phyloP scores from a whole-genome alignment of 2,888 invertebrate species.

The Trisateles emortualis region DNA sequence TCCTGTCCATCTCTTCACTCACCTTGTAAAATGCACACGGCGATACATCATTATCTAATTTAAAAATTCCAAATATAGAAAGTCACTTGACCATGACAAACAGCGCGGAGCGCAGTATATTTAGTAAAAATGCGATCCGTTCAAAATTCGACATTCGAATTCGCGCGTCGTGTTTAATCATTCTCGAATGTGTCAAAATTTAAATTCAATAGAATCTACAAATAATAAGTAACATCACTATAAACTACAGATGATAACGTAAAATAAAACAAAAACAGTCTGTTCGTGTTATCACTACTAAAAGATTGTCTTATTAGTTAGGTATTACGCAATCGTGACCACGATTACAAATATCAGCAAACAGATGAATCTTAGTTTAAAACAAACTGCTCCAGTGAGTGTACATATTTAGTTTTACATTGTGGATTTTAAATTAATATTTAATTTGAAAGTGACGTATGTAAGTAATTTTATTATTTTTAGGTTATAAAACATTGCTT shows the following conservation, averaged over 20 bases:
- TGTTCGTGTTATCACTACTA: constrained; percentile 26
- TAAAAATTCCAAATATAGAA: constrained; percentile 13
- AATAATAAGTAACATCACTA: constrained; percentile 11
- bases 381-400: constrained; percentile 19
- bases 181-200: constrained; percentile 3
- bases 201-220: neutral
- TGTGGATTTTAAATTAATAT: constrained; percentile 5
- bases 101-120: neutral
- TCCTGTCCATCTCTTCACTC: neutral
- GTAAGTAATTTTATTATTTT: constrained; percentile 9
- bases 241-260: constrained; percentile 27
- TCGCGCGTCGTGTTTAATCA: neutral
- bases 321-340: constrained; percentile 12
- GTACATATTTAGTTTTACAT: constrained; percentile 1
- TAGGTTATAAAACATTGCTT: neutral
- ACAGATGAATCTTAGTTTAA: constrained; percentile 30
- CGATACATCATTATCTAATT: constrained; percentile 6
- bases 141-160: neutral
- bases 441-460: constrained; percentile 22
- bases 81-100: constrained; percentile 20
- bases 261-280: constrained; percentile 16
- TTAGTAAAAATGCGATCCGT: neutral
- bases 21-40: constrained; percentile 3
- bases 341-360: constrained; percentile 14
- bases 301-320: constrained; percentile 21